A percentile compares a stretch with the other conserved stretches of the same genome.
Conservation (phyloP, 2,797 vertebrate genomes). For the Enteromius fasciolatus region DNA sequence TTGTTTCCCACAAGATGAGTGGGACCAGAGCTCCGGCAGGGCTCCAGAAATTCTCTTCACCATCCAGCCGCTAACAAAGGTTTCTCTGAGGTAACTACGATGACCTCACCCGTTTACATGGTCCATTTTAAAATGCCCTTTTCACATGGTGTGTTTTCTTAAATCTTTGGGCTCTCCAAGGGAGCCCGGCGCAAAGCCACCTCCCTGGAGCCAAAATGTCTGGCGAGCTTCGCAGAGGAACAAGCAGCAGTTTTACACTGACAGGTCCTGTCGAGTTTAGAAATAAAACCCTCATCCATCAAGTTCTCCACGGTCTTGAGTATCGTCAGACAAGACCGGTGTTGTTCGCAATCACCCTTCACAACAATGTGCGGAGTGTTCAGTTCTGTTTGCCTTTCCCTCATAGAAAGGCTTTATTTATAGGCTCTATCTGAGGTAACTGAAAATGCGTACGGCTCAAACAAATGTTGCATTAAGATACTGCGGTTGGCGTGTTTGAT, state of each 20-base stretch:
- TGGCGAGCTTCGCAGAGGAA: constrained; percentile 68
- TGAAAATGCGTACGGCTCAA: constrained; percentile 54
- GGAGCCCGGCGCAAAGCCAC: constrained; percentile 73
- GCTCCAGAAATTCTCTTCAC: constrained; percentile 69
- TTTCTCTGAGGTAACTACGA: constrained; percentile 80
- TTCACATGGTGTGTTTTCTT: constrained; percentile 60
- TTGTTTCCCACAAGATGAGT: constrained; percentile 66
- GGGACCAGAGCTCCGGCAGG: constrained; percentile 69
- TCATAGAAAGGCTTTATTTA: constrained; percentile 55
- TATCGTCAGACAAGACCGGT: constrained; percentile 55
- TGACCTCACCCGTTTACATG: constrained; percentile 73
- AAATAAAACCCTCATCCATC: constrained; percentile 61
- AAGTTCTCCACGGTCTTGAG: constrained; percentile 49
- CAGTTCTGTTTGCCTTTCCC: constrained; percentile 42
- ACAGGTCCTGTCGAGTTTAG: constrained; percentile 58
- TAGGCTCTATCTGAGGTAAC: constrained; percentile 53
- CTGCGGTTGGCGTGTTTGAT: constrained; percentile 47
- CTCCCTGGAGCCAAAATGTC: constrained; percentile 77
- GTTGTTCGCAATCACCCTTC: constrained; percentile 55
- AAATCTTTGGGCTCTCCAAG: constrained; percentile 66
- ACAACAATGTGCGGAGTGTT: constrained; percentile 59
- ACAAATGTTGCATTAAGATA: constrained; percentile 62
- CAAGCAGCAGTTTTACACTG: constrained; percentile 59
- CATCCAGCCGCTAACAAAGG: constrained; percentile 74
- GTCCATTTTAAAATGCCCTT: constrained; percentile 67